phyloP scores from a whole-genome alignment of 2,888 invertebrate genomes.

The Apamea sordens region DNA sequence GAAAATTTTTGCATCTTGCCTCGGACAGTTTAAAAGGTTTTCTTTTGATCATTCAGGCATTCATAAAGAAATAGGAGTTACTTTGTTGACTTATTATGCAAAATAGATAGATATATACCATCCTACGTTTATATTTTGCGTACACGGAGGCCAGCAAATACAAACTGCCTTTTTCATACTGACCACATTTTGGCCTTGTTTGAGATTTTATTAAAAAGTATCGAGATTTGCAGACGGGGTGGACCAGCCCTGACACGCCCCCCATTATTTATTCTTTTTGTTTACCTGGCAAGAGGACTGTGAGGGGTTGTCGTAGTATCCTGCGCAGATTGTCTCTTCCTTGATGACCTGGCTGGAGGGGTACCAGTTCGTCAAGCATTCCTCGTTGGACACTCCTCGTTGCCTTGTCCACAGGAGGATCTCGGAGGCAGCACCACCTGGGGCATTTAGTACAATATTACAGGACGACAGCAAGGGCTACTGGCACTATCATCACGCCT shows the following conservation, averaged over 20 bases:
- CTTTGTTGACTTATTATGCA: not conserved
- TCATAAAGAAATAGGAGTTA: not conserved
- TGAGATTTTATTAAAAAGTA: not conserved
- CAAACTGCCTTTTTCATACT: not conserved
- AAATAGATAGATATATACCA: not conserved
- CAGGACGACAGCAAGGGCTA: not conserved
- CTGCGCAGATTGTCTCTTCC: slow-evolving; percentile 80
- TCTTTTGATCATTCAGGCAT: not conserved
- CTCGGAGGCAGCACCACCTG: slow-evolving; percentile 82
- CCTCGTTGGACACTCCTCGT: slow-evolving; percentile 79
- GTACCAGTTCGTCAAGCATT: slow-evolving; percentile 78
- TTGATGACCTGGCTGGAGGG: slow-evolving; percentile 71
- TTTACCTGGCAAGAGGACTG: slow-evolving; percentile 85
- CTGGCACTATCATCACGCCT: not conserved
- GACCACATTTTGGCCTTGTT: not conserved
- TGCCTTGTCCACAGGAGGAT: slow-evolving; percentile 87
- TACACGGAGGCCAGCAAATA: not conserved
- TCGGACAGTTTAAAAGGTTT: too few relatives aligned
- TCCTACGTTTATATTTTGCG: not conserved
- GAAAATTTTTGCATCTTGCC: not conserved
- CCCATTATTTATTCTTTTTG: not conserved
- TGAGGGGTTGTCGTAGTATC: slow-evolving; percentile 79
- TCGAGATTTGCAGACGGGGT: not conserved
- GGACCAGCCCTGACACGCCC: not conserved
- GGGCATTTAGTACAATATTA: not conserved